Evolutionary conservation across 1,140 invertebrate species (phyloP).

Genomic region (Apis mellifera): DNA sequence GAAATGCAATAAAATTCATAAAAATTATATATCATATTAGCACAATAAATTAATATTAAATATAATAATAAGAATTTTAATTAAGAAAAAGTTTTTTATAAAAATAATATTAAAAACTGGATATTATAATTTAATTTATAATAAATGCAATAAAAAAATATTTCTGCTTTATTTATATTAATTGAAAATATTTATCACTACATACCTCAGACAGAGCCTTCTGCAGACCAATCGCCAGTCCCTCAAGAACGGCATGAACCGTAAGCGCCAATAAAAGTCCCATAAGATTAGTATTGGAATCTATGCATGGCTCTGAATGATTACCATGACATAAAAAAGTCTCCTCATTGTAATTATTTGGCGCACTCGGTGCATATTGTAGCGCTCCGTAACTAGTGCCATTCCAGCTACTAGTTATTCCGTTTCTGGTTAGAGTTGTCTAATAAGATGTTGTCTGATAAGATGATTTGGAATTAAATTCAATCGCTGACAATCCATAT

Average conservation of each 20-base stretch:
- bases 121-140: background rate
- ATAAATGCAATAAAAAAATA: background rate
- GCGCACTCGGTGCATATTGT: background rate
- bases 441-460: constrained; percentile 42
- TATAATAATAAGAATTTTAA: background rate
- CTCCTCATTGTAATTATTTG: constrained; percentile 72
- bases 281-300: constrained; percentile 81
- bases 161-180: background rate
- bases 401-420: background rate
- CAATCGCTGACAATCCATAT: constrained; percentile 18
- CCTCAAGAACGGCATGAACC: constrained; percentile 90
- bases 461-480: constrained; percentile 26
- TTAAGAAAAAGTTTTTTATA: background rate
- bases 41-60: background rate
- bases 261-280: constrained; percentile 88
- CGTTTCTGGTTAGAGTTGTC: background rate
- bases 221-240: constrained; percentile 91
- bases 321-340: constrained; percentile 85
- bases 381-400: constrained; percentile 41
- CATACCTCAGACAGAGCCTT: constrained; percentile 83
- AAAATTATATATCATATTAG: background rate
- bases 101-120: background rate
- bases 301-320: constrained; percentile 83
- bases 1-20: background rate
- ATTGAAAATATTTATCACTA: background rate